Evolutionary conservation across 2,797 vertebrate species (phyloP).

Genomic region (Coranthus polyacanthus): DNA sequence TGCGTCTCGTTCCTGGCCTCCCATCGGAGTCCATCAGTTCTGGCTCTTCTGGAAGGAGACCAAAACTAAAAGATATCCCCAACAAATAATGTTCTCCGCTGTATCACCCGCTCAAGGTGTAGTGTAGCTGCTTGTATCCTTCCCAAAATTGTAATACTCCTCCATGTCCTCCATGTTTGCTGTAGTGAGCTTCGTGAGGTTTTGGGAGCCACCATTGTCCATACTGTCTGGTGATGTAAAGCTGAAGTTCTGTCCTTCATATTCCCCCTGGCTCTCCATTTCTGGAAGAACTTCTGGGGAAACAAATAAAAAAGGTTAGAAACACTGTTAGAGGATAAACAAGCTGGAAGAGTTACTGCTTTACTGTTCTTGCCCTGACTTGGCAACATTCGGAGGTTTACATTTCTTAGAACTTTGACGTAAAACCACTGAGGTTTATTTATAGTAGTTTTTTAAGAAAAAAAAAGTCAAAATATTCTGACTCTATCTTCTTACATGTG

Average conservation of each 20-base stretch:
- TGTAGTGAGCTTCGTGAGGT: slow-evolving; percentile 88
- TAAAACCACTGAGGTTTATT: too few relatives aligned
- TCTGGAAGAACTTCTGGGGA: slow-evolving; percentile 89
- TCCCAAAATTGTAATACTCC: slow-evolving; percentile 92
- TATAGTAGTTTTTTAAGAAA: too few relatives aligned
- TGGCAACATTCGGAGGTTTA: too few relatives aligned
- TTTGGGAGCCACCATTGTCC: slow-evolving; percentile 83
- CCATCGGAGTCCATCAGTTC: slow-evolving; percentile 59
- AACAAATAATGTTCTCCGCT: slow-evolving; percentile 29
- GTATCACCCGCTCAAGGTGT: slow-evolving; percentile 77
- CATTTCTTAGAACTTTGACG: too few relatives aligned
- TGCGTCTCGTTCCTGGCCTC: slow-evolving; percentile 49
- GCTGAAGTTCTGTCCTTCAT: slow-evolving; percentile 92
- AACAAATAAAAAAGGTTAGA: neutral
- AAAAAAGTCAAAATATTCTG: too few relatives aligned
- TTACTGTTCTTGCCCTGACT: too few relatives aligned
- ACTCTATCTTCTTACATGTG: too few relatives aligned
- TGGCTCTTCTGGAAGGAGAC: slow-evolving; percentile 59
- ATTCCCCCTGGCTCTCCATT: slow-evolving; percentile 92
- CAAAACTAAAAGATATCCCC: slow-evolving; percentile 53
- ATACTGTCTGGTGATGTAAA: slow-evolving; percentile 87
- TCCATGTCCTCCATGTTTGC: slow-evolving; percentile 90
- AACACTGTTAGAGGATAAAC: neutral
- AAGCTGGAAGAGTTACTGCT: neutral
- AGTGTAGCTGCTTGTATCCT: slow-evolving; percentile 85